Percentiles rank a stretch among this genome's conserved stretches.
phyloP scores from a whole-genome alignment of 2,113 vertebrate genomes.

The Merops nubicus region DNA sequence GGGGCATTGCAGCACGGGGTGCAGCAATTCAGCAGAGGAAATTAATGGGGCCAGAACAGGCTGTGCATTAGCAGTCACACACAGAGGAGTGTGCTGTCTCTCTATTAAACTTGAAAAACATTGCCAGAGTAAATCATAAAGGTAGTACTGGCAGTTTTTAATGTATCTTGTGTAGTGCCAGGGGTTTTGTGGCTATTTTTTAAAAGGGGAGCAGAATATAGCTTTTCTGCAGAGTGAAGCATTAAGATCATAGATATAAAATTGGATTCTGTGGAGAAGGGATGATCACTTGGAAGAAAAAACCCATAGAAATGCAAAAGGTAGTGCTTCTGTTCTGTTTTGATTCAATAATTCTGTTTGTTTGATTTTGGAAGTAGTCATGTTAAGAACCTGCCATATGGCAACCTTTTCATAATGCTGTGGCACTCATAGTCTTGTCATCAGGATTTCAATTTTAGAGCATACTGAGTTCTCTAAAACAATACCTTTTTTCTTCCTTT shows the following conservation, averaged over 20 bases:
- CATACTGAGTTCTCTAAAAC: not conserved
- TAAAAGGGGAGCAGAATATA: not conserved
- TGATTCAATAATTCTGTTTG: not conserved
- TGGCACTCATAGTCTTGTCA: not conserved
- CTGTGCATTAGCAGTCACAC: not conserved
- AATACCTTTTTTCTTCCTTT: not conserved
- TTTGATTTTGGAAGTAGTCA: not conserved
- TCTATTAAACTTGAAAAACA: not conserved
- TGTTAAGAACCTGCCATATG: not conserved
- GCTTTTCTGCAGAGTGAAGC: not conserved
- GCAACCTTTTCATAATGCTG: not conserved
- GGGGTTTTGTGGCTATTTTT: not conserved
- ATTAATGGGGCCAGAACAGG: not conserved
- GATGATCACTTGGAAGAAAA: not conserved
- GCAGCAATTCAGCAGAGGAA: not conserved
- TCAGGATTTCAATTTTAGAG: not conserved
- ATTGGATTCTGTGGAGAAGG: not conserved
- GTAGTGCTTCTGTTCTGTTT: not conserved
- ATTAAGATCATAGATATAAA: not conserved
- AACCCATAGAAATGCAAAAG: not conserved
- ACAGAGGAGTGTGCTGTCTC: not conserved
- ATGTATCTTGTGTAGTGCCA: not conserved
- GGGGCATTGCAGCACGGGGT: rapidly evolving
- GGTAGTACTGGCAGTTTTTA: not conserved
- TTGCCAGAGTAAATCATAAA: not conserved